phyloP scores from a whole-genome alignment of 2,113 vertebrate species.

The Perca flavescens region DNA sequence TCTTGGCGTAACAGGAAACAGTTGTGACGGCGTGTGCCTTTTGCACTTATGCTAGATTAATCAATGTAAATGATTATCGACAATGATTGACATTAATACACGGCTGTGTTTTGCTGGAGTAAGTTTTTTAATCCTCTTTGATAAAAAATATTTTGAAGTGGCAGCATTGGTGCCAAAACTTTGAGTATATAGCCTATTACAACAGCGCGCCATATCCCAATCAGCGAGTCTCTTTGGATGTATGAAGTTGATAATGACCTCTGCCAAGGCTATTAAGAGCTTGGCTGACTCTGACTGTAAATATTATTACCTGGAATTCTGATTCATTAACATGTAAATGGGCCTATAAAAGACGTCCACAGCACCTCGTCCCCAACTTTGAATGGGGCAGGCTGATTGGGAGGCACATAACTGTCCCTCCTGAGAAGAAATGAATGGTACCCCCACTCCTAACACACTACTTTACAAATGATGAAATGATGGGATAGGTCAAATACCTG shows the following conservation, averaged over 20 bases:
- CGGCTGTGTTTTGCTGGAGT: slow-evolving; percentile 65
- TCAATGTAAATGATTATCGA: slow-evolving; percentile 80
- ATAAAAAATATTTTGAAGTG: slow-evolving; percentile 72
- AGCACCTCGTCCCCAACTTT: slow-evolving; percentile 65
- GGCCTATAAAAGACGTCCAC: slow-evolving; percentile 42
- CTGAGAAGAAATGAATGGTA: slow-evolving; percentile 28
- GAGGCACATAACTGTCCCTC: slow-evolving; percentile 28
- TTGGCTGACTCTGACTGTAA: slow-evolving; percentile 72
- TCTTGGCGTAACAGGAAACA: slow-evolving; percentile 69
- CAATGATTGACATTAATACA: slow-evolving; percentile 77
- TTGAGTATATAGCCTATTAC: slow-evolving; percentile 47
- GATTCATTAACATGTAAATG: slow-evolving; percentile 53
- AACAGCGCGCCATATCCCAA: slow-evolving; percentile 66
- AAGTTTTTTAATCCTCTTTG: slow-evolving; percentile 74
- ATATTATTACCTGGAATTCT: slow-evolving; percentile 60
- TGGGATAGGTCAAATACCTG: slow-evolving; percentile 1
- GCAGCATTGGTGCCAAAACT: slow-evolving; percentile 77
- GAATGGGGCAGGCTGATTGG: slow-evolving; percentile 25
- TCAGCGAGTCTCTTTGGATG: slow-evolving; percentile 70
- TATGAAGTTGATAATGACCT: slow-evolving; percentile 72
- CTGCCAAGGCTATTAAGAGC: slow-evolving; percentile 64
- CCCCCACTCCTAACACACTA: background rate
- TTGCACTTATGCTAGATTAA: slow-evolving; percentile 81
- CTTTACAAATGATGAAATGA: background rate
- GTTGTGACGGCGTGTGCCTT: slow-evolving; percentile 82